Conservation (phyloP, 2,888 invertebrate genomes). For the Spodoptera exigua region DNA sequence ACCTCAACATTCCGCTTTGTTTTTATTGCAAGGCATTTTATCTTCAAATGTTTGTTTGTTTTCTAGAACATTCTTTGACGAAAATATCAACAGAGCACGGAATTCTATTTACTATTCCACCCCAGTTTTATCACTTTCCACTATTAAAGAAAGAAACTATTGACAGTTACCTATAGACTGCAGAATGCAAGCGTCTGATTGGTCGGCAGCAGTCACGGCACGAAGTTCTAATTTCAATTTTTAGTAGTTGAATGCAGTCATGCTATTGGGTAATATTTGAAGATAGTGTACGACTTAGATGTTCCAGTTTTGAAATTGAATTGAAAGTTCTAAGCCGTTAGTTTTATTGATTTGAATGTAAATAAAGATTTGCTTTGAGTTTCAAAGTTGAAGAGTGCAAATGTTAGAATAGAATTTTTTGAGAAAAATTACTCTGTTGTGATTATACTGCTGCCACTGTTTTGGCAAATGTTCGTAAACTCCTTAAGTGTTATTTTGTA, state of each 20-base stretch:
- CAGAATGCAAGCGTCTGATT: constrained; percentile 49
- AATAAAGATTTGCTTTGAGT: constrained; percentile 13
- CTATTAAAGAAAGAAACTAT: constrained; percentile 32
- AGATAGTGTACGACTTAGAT: constrained; percentile 44
- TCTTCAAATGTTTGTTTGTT: constrained; percentile 17
- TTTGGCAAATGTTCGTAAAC: no score
- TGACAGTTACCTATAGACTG: constrained; percentile 42
- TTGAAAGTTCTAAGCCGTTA: constrained; percentile 36
- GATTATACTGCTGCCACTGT: no score
- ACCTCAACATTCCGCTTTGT: constrained; percentile 73
- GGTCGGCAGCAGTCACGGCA: constrained; percentile 54
- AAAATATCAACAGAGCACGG: constrained; percentile 1
- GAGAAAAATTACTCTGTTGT: no score
- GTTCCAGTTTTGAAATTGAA: constrained; percentile 59
- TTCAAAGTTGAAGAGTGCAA: neutral
- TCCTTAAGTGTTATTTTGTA: no score
- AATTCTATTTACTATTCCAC: constrained; percentile 20
- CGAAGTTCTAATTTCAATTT: constrained; percentile 59
- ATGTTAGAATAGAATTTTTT: no score
- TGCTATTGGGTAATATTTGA: constrained; percentile 59
- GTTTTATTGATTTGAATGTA: constrained; percentile 14
- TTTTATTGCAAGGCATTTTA: constrained; percentile 68
- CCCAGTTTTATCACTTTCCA: constrained; percentile 14
- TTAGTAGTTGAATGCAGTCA: constrained; percentile 58
- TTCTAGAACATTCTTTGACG: constrained; percentile 1